Conservation (phyloP, 2,888 invertebrate genomes). For the Copidosoma aretas region DNA sequence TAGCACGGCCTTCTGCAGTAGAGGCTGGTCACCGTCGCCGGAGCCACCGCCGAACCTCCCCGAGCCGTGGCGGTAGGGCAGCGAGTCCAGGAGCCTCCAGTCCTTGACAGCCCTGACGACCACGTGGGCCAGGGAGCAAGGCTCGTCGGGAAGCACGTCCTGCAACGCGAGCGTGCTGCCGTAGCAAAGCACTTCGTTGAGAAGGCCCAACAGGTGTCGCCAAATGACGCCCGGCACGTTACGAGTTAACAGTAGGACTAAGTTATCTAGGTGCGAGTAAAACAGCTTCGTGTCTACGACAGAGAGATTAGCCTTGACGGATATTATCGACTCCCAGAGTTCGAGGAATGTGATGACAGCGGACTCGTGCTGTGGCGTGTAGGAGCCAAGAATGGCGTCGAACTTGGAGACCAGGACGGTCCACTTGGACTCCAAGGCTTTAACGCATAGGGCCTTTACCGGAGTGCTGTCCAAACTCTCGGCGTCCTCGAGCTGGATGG, state of each 20-base stretch:
- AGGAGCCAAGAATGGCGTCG: constrained; percentile 63
- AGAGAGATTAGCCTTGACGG: constrained; percentile 87
- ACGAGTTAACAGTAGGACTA: constrained; percentile 73
- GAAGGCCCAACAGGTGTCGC: constrained; percentile 82
- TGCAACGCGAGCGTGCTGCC: constrained; percentile 89
- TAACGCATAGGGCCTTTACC: constrained; percentile 85
- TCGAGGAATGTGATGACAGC: constrained; percentile 78
- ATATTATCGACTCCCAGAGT: constrained; percentile 89
- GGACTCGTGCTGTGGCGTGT: constrained; percentile 63
- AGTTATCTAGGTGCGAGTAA: constrained; percentile 82
- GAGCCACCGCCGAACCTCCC: constrained; percentile 65
- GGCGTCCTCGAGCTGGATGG: constrained; percentile 74
- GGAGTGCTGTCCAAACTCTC: constrained; percentile 86
- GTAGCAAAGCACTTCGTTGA: constrained; percentile 90
- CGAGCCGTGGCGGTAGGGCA: constrained; percentile 63
- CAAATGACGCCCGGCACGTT: constrained; percentile 83
- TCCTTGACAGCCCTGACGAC: constrained; percentile 87
- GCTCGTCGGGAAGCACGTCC: constrained; percentile 86
- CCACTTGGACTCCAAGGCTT: constrained; percentile 86
- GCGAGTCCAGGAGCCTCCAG: constrained; percentile 73
- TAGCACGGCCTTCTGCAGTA: constrained; percentile 86
- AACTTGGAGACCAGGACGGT: constrained; percentile 73
- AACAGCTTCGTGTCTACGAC: constrained; percentile 89
- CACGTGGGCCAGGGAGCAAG: constrained; percentile 83
- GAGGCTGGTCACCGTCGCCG: constrained; percentile 66